Evolutionary conservation across 2,113 vertebrate genomes (phyloP), one percentile per base, ranked within the genome.

Genomic region (Corvus hawaiiensis): DNA sequence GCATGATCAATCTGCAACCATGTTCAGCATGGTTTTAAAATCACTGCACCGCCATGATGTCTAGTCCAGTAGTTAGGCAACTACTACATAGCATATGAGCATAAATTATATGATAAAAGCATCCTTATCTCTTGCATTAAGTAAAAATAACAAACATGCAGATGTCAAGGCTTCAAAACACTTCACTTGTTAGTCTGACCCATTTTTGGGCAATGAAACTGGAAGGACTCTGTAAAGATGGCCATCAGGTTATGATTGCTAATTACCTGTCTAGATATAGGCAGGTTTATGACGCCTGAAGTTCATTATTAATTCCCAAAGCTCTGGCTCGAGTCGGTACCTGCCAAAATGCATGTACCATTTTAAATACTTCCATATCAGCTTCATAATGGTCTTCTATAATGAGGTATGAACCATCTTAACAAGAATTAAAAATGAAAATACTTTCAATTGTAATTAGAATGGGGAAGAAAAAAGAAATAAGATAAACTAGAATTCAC

Each of bases 1-100:
- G 98, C 98, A 98, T 98, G 98, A 98, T 98, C 91, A 91, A 94
- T 96, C 94, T 95, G 76, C 92, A 96, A 22, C 97, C 85, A 96
- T 97, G 78, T 95, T 94, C 95, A 93, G 95, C 82, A 44, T 97
- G 94, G 94, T 97, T 98, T 96, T 96, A 92, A 88, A 96, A 82
- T 96, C 90, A 79, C 90, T 89, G 18, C 94, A 82, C 74, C 58
- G 64, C 63, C 49, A 26, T 55, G 39, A 54, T 92, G 33, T 52
- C 23, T 72, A 94, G 84, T 81, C 27, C 44, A 59, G 26, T 64
- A 84, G 30, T 20, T 58, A 89, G 78, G 56, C 58, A 95, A 35
- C 35, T 71, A 46, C 56, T 86, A 39, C 18, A 12, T 54, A 86
- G 66, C 49, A 49, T 67, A 27, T 30, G 2, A 75, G 12, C 37